phyloP scores from a whole-genome alignment of 2,888 invertebrate genomes.

The Aplocera efformata region DNA sequence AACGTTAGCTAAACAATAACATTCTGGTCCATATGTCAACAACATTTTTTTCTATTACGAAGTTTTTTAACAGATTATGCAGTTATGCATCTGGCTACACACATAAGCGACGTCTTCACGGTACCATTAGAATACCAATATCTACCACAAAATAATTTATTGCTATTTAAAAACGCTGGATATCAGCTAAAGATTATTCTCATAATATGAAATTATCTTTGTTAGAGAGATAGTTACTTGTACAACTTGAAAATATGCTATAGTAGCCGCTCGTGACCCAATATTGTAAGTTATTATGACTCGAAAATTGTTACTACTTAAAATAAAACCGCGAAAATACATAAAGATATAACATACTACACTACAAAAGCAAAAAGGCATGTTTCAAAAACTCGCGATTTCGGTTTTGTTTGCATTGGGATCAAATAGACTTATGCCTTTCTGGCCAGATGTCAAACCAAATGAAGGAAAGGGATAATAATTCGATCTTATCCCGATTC shows the following conservation, averaged over 20 bases:
- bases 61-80: conserved; percentile 10
- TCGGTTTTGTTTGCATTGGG: too few relatives aligned
- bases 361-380: too few relatives aligned
- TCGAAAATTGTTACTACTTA: conserved; percentile 61
- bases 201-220: too few relatives aligned
- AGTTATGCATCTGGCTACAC: conserved; percentile 35
- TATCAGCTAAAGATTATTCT: too few relatives aligned
- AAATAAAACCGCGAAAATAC: conserved; percentile 32
- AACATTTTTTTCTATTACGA: conserved; percentile 22
- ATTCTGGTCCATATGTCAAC: conserved; percentile 23
- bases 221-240: conserved; percentile 13
- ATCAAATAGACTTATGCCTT: too few relatives aligned
- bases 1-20: conserved; percentile 24
- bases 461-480: too few relatives aligned
- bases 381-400: too few relatives aligned
- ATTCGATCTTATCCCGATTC: too few relatives aligned
- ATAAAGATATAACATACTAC: conserved; percentile 10
- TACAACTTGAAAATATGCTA: conserved; percentile 11
- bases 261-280: conserved; percentile 11
- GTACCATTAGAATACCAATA: too few relatives aligned
- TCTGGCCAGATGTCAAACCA: too few relatives aligned
- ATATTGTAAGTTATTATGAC: conserved; percentile 50
- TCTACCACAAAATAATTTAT: neutral
- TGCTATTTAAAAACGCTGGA: too few relatives aligned
- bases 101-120: conserved; percentile 23